A percentile compares a stretch with the other conserved stretches of the same genome.
phyloP scores from a whole-genome alignment of 2,888 invertebrate species.

The Petrophora chlorosata region DNA sequence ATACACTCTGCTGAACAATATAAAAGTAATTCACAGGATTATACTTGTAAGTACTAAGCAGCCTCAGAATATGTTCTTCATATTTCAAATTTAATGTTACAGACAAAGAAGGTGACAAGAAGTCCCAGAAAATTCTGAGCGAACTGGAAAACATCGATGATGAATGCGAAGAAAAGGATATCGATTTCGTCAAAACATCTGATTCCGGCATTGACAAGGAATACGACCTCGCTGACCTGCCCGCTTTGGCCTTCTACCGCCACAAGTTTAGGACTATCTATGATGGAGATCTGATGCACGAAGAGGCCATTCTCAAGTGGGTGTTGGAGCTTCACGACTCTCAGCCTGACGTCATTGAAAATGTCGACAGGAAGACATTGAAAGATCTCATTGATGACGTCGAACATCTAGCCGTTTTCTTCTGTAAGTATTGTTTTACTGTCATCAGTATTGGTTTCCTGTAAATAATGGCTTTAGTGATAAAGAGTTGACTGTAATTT shows the following conservation, averaged over 20 bases:
- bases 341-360: constrained; percentile 95
- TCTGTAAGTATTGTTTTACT: constrained; percentile 86
- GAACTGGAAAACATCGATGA: constrained; percentile 97
- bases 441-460: no score
- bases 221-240: constrained; percentile 92
- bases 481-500: no score
- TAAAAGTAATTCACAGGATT: background rate
- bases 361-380: constrained; percentile 94
- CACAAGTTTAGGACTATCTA: constrained; percentile 95
- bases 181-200: constrained; percentile 96
- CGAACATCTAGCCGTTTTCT: constrained; percentile 95
- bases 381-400: constrained; percentile 95
- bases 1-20: no score
- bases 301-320: constrained; percentile 95
- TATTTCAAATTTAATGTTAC: constrained; percentile 27
- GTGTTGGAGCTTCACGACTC: constrained; percentile 93
- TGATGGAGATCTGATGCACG: constrained; percentile 94
- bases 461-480: background rate
- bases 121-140: constrained; percentile 93
- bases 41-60: no score
- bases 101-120: constrained; percentile 96
- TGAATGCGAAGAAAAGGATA: constrained; percentile 95
- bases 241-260: constrained; percentile 93
- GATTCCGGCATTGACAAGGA: constrained; percentile 94
- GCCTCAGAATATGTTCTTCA: background rate